These are phyloP conservation scores for Pseudochirops cupreus DNA, from an alignment of 2,797 vertebrate species.

Conservation along the genomic window DNA sequence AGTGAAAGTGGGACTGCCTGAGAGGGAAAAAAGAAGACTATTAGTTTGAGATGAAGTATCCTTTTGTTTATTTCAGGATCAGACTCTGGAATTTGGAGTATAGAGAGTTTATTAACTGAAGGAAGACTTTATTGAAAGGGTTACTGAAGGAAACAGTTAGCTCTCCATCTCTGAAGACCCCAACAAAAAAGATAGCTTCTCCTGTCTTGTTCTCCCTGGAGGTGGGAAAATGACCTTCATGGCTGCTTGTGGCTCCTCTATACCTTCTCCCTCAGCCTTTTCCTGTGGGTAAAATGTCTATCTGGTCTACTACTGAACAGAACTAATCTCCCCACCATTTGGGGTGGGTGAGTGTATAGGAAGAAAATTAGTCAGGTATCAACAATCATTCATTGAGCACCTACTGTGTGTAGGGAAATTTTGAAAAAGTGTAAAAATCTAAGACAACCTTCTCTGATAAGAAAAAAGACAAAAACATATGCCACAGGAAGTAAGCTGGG, in stretches of 20 bases:
- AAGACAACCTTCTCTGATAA: not conserved
- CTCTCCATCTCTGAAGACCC: not conserved
- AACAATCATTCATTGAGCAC: conserved; percentile 3
- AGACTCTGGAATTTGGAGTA: not conserved
- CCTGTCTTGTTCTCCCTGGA: not conserved
- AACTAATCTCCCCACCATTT: not conserved
- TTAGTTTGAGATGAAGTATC: not conserved
- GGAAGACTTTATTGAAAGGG: not conserved
- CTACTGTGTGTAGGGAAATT: not conserved
- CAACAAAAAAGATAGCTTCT: not conserved
- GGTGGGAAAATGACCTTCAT: not conserved
- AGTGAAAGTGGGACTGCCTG: not conserved
- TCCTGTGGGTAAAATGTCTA: not conserved
- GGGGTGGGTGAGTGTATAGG: not conserved
- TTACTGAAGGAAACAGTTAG: not conserved
- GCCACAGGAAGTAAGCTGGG: not conserved
- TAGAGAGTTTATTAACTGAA: not conserved
- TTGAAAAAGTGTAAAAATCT: not conserved
- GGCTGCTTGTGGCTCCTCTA: not conserved
- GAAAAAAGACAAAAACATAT: not conserved
- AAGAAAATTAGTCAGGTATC: not conserved
- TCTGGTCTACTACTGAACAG: not conserved
- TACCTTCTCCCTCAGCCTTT: not conserved
- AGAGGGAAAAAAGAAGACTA: not conserved
- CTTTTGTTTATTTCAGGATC: conserved; percentile 2